Conservation (phyloP, 2,888 invertebrate genomes). For the Orchesellides sinensis region DNA sequence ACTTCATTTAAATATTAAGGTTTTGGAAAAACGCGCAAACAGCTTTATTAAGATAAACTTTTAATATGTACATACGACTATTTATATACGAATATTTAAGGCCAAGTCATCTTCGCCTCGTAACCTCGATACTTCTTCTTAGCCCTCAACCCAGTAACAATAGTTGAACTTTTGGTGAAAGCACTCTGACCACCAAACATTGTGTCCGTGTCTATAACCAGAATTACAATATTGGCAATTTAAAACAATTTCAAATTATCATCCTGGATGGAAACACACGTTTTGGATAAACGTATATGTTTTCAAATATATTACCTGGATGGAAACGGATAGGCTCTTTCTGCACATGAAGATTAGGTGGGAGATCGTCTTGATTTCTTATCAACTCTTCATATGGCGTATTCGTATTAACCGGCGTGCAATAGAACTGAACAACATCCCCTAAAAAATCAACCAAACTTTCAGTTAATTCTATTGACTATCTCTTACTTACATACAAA, state of each 20-base stretch:
- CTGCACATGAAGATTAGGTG: slow-evolving; percentile 91
- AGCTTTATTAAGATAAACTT: no score
- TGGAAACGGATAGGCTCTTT: slow-evolving; percentile 89
- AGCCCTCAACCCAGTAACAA: slow-evolving; percentile 89
- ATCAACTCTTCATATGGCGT: slow-evolving; percentile 87
- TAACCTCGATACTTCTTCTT: slow-evolving; percentile 89
- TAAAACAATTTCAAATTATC: neutral
- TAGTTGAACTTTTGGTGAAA: slow-evolving; percentile 89
- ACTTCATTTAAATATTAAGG: no score
- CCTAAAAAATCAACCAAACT: slow-evolving; percentile 78
- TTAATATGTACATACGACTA: no score
- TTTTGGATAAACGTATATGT: neutral
- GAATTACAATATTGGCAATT: neutral
- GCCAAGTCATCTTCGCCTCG: slow-evolving; percentile 80
- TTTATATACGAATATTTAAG: no score
- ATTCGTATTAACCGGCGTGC: slow-evolving; percentile 83
- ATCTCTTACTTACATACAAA: neutral
- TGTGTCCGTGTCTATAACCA: slow-evolving; percentile 82
- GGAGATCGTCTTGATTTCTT: slow-evolving; percentile 82
- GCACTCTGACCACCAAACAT: slow-evolving; percentile 88
- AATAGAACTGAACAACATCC: slow-evolving; percentile 85
- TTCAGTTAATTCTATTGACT: neutral
- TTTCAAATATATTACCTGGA: slow-evolving; percentile 81
- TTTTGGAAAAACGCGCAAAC: no score
- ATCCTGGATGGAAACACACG: no score